Base-by-base conservation (phyloP, 2,888 invertebrate genomes). In the Lepetodrilus schrolli region DNA sequence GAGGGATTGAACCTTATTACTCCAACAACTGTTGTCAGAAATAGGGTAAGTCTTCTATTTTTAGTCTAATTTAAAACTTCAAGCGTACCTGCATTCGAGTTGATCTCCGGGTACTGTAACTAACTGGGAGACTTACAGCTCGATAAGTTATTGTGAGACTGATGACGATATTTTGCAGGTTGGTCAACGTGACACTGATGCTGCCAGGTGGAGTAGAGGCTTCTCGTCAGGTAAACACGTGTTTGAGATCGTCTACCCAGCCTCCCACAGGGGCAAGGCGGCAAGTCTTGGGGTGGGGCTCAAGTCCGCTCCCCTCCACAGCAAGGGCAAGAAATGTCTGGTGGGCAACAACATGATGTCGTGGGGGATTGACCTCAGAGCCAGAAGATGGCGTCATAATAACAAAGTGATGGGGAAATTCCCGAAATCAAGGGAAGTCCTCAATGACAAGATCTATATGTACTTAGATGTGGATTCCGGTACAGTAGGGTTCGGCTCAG, bases 361-460 rank as follows among this genome's bases (percentile, higher is more conserved):
- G 0, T 82, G 82, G 80, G 84, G 84, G 1, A 72, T 86, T 34
- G 82, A 82, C 71, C 76, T 86, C 0, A 69, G 78, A 13, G 70
- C 81, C n/a, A 79, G 71, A 43, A 71, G 74, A 26, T 75, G 78
- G 4, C 74, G 70, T 23, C 77, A 81, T 49, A 78, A 80, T 47
- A 79, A 80, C 20, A 70, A 74, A 21, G 65, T 66, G 0, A 47
- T 71, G 34, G 71, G 69, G 37, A 74, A 69, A n/a, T 78, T 72
- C 58, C 78, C 78, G 4, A 13, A 21, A 20, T 21, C 10, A 21
- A 76, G 78, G 78, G 70, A 74, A 43, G 70, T 69, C 17, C 51
- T 86, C 17, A 82, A 84, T 26, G 84, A 85, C 74, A 82, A 82
- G 74, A 83, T 86, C 76, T 86, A 81, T 77, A 84, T 86, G 84